A percentile compares a stretch with the other conserved stretches of the same genome.
phyloP scores from a whole-genome alignment of 92 coral and sea anemone genomes.

The Micromussa lordhowensis region DNA sequence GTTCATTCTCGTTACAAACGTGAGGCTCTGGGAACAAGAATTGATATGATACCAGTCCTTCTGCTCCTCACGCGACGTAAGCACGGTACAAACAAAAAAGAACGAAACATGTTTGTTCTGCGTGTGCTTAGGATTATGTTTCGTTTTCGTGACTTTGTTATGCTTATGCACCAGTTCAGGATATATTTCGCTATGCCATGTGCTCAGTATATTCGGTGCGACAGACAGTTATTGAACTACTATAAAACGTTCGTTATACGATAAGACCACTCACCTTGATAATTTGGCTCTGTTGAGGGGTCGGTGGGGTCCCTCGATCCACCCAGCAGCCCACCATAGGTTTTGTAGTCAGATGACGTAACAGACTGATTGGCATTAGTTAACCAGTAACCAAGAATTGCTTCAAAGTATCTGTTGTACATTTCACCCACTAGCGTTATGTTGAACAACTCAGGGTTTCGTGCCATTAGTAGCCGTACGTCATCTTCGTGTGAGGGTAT shows the following conservation, averaged over 20 bases:
- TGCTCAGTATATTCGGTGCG: too few species aligned
- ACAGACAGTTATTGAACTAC: too few species aligned
- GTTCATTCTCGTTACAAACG: too few species aligned
- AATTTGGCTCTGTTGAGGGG: constrained; percentile 65
- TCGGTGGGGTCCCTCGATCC: constrained; percentile 83
- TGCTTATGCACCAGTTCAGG: too few species aligned
- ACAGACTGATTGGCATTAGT: constrained; percentile 82
- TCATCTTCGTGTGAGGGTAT: constrained; percentile 71
- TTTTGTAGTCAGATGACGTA: constrained; percentile 77
- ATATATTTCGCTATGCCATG: too few species aligned
- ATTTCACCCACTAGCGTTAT: constrained; percentile 70
- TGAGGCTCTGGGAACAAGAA: too few species aligned
- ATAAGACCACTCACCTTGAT: constrained; percentile 53
- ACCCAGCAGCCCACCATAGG: constrained; percentile 84
- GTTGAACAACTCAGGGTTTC: constrained; percentile 75
- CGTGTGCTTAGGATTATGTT: too few species aligned
- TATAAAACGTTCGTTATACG: background rate
- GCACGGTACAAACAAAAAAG: too few species aligned
- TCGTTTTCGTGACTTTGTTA: too few species aligned
- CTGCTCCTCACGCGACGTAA: too few species aligned
- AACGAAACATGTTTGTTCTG: too few species aligned
- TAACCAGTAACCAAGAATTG: constrained; percentile 82
- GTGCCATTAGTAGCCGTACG: constrained; percentile 73
- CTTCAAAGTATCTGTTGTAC: constrained; percentile 93
- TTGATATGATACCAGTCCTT: too few species aligned